phyloP scores from a whole-genome alignment of 2,113 vertebrate genomes.

The Nothoprocta pentlandii region DNA sequence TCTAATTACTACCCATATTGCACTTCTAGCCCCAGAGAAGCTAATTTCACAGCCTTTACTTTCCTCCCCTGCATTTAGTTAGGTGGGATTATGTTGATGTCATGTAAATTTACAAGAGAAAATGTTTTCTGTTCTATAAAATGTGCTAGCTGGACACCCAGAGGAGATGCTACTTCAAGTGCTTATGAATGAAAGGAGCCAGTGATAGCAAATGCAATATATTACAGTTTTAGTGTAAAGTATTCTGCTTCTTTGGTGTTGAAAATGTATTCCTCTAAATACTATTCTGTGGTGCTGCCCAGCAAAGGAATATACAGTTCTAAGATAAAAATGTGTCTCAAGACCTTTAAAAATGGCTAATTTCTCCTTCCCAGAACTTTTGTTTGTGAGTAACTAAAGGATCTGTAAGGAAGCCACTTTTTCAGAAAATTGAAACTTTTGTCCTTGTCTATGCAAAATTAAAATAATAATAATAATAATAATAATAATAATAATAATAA shows the following conservation, averaged over 20 bases:
- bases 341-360: not conserved
- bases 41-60: slow-evolving; percentile 8
- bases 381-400: not conserved
- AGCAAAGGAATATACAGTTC: not conserved
- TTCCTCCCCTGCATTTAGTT: not conserved
- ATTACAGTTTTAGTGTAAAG: not conserved
- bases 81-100: slow-evolving; percentile 45
- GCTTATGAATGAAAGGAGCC: not conserved
- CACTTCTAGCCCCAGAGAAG: slow-evolving; percentile 44
- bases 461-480: not conserved
- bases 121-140: not conserved
- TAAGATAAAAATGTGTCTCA: not conserved
- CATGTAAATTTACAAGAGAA: slow-evolving; percentile 49
- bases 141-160: not conserved
- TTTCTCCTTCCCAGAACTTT: not conserved
- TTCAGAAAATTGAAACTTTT: not conserved
- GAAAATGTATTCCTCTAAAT: not conserved
- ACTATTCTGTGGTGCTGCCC: not conserved
- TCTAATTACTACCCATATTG: slow-evolving; percentile 73
- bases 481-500: not conserved
- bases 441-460: not conserved
- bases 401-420: not conserved
- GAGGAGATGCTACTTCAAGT: not conserved
- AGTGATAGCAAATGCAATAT: not conserved
- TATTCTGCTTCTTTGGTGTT: not conserved